Evolutionary conservation across 2,113 vertebrate species (phyloP).

Genomic region (Bungarus multicinctus): DNA sequence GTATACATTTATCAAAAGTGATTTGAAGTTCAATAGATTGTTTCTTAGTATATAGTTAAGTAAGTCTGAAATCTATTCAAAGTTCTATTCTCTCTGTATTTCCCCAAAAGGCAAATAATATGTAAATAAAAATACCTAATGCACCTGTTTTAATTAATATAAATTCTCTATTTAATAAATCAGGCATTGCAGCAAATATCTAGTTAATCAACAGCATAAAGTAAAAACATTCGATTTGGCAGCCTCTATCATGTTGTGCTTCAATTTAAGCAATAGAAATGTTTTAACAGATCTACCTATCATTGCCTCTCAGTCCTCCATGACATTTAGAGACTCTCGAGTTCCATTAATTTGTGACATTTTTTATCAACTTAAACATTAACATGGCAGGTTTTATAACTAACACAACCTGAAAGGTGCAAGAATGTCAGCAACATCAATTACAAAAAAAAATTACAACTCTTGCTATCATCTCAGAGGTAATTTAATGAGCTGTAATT

Average conservation of each 20-base stretch:
- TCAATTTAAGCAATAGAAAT: slow-evolving; percentile 41
- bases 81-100: neutral
- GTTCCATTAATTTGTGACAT: slow-evolving; percentile 57
- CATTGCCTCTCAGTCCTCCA: slow-evolving; percentile 46
- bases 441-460: slow-evolving; percentile 56
- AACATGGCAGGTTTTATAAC: slow-evolving; percentile 60
- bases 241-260: neutral
- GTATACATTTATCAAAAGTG: neutral
- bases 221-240: slow-evolving; percentile 15
- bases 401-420: slow-evolving; percentile 58
- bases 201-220: slow-evolving; percentile 27
- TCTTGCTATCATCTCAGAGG: slow-evolving; percentile 57
- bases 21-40: neutral
- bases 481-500: slow-evolving; percentile 61
- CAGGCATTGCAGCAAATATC: slow-evolving; percentile 29
- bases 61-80: neutral
- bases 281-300: slow-evolving; percentile 42
- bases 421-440: slow-evolving; percentile 61
- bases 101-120: neutral
- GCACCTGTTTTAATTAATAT: slow-evolving; percentile 27
- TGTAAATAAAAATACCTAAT: slow-evolving; percentile 1
- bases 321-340: slow-evolving; percentile 59
- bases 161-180: slow-evolving; percentile 32
- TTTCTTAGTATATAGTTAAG: neutral
- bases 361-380: slow-evolving; percentile 61